Evolutionary conservation across 2,113 vertebrate species (phyloP).

Genomic region (Oxyura jamaicensis): DNA sequence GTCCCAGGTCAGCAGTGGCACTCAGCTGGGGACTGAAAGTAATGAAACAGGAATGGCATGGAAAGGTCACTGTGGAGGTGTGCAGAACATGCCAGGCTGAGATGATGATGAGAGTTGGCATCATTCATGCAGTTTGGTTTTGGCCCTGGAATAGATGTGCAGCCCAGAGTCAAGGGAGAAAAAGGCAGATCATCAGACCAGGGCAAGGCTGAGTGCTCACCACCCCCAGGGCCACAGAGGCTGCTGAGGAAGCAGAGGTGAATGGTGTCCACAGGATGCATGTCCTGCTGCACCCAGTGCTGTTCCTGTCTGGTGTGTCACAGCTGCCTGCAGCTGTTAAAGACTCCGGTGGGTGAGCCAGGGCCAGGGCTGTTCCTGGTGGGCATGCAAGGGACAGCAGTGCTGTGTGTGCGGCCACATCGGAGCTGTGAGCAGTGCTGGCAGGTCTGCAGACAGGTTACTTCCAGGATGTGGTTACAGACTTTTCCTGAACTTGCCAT

Average conservation of each 20-base stretch:
- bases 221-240: background rate
- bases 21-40: background rate
- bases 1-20: background rate
- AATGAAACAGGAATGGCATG: background rate
- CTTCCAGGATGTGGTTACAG: background rate
- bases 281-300: accelerated
- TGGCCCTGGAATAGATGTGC: background rate
- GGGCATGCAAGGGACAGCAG: background rate
- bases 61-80: background rate
- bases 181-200: background rate
- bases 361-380: no score
- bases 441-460: background rate
- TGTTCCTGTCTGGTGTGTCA: background rate
- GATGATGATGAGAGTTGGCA: background rate
- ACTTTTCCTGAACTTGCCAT: background rate
- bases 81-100: background rate
- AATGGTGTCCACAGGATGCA: background rate
- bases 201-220: background rate
- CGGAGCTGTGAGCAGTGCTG: background rate
- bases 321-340: no score
- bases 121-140: background rate
- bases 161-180: background rate
- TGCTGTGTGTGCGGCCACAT: no score
- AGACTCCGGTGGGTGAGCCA: no score
- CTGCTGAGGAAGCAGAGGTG: background rate